Evolutionary conservation across 2,888 invertebrate genomes (phyloP).

Genomic region (Cryptus armator): DNA sequence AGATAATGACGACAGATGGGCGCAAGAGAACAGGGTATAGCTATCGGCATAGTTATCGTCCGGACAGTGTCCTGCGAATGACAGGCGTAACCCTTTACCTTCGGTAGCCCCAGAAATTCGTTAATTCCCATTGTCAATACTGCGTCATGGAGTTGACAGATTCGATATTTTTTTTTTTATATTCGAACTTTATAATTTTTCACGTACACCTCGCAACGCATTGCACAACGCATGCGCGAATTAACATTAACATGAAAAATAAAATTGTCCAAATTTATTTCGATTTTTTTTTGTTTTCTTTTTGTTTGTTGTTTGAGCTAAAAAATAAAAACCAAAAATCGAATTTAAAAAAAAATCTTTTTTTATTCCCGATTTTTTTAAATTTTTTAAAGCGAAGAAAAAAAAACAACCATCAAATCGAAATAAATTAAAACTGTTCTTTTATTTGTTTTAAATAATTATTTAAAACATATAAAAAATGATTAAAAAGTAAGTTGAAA

Average conservation of each 20-base stretch:
- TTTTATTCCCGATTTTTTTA: too few species aligned
- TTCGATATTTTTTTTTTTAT: neutral
- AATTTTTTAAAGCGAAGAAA: too few species aligned
- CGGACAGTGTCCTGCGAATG: conserved; percentile 21
- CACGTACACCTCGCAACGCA: too few species aligned
- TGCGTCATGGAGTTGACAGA: conserved; percentile 3
- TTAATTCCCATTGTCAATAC: neutral
- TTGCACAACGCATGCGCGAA: too few species aligned
- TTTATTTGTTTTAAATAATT: neutral
- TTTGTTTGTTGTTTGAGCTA: too few species aligned
- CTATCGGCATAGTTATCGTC: neutral
- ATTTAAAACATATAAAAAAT: neutral
- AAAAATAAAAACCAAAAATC: too few species aligned
- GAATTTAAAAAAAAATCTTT: too few species aligned
- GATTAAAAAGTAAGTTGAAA: neutral
- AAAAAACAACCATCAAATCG: too few species aligned
- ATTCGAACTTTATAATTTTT: neutral
- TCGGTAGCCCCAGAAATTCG: neutral
- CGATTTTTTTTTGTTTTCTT: neutral
- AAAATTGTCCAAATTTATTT: neutral
- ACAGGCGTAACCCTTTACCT: conserved; percentile 29
- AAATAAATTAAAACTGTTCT: neutral
- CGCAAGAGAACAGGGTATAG: too few species aligned
- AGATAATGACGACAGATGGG: conserved; percentile 1
- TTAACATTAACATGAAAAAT: neutral